Conservation (phyloP, 2,888 invertebrate species). For the Heliconius charithonia region DNA sequence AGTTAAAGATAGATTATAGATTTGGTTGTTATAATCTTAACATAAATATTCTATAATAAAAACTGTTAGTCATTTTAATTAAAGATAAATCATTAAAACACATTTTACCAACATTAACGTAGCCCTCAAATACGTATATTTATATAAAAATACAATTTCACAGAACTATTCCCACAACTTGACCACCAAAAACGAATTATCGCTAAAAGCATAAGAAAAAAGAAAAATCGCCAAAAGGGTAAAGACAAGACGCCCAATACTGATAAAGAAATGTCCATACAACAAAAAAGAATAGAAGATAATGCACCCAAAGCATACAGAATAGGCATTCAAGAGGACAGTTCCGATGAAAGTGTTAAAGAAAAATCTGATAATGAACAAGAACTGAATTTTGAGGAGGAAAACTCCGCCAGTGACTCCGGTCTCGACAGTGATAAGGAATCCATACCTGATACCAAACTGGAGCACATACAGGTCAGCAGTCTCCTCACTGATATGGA, state of each 20-base stretch:
- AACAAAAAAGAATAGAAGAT: conserved; percentile 56
- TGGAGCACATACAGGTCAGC: conserved; percentile 68
- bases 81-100: neutral
- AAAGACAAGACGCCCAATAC: conserved; percentile 44
- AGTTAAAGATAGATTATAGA: neutral
- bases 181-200: conserved; percentile 96
- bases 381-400: conserved; percentile 57
- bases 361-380: conserved; percentile 59
- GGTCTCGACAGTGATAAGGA: conserved; percentile 69
- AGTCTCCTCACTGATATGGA: conserved; percentile 76
- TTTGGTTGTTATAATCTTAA: no score
- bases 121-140: neutral
- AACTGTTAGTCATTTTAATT: neutral
- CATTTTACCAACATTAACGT: neutral
- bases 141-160: conserved; percentile 18
- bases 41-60: no score
- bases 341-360: conserved; percentile 62
- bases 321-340: conserved; percentile 54
- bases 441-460: conserved; percentile 51
- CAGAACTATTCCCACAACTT: conserved; percentile 94
- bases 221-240: conserved; percentile 69
- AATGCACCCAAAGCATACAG: conserved; percentile 75
- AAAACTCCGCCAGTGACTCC: conserved; percentile 64
- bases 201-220: conserved; percentile 92
- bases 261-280: conserved; percentile 41